Evolutionary conservation across 2,797 vertebrate species (phyloP).

Genomic region (Carapus acus): DNA sequence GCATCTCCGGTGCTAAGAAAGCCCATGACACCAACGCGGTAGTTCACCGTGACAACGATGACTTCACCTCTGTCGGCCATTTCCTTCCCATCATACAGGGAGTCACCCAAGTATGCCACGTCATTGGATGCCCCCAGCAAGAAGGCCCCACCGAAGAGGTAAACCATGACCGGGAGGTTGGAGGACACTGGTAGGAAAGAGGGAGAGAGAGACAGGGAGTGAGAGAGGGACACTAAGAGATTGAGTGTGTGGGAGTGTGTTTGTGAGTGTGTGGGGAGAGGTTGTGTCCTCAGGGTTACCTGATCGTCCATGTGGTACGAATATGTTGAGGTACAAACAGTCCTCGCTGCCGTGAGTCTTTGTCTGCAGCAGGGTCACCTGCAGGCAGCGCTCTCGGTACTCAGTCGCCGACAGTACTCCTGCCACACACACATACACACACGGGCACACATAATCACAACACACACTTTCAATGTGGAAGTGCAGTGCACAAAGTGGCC

Average conservation of each 20-base stretch:
- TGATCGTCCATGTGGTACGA: slow-evolving; percentile 74
- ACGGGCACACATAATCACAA: no score
- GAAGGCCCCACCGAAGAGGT: slow-evolving; percentile 80
- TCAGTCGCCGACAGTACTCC: slow-evolving; percentile 57
- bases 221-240: no score
- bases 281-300: slow-evolving; percentile 30
- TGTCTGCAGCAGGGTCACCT: slow-evolving; percentile 70
- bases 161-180: slow-evolving; percentile 82
- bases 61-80: slow-evolving; percentile 77
- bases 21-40: slow-evolving; percentile 80
- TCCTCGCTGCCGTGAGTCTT: slow-evolving; percentile 70
- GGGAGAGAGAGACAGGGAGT: not conserved
- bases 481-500: no score
- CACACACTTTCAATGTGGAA: no score
- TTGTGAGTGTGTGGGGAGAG: no score
- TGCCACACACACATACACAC: slow-evolving; percentile 16
- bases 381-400: slow-evolving; percentile 73
- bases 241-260: no score
- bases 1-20: slow-evolving; percentile 84
- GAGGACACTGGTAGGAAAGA: slow-evolving; percentile 69
- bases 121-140: slow-evolving; percentile 73
- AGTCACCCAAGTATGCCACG: slow-evolving; percentile 69
- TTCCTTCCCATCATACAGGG: slow-evolving; percentile 81
- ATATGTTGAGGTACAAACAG: slow-evolving; percentile 88
- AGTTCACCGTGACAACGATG: slow-evolving; percentile 83